Conservation (phyloP, 2,113 vertebrate species). For the Tetraodon nigroviridis region DNA sequence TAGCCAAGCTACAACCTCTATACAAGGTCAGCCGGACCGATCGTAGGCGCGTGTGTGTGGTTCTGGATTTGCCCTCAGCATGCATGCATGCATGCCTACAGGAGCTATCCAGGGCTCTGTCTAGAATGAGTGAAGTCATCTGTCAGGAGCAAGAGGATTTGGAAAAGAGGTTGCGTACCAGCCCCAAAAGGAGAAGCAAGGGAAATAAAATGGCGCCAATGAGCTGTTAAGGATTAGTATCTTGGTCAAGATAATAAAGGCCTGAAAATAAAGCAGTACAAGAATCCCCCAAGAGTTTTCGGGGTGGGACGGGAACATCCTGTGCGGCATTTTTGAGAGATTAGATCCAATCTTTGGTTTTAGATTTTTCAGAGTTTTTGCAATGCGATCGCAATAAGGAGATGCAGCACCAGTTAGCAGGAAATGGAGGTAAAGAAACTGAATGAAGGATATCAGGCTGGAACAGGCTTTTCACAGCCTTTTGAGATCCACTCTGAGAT, state of each 20-base stretch:
- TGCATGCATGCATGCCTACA: slow-evolving; percentile 36
- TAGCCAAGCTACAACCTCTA: slow-evolving; percentile 39
- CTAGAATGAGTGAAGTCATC: slow-evolving; percentile 62
- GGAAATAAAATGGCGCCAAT: slow-evolving; percentile 15
- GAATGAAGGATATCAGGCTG: too few species aligned
- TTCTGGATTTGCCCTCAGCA: slow-evolving; percentile 49
- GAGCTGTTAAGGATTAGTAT: slow-evolving; percentile 48
- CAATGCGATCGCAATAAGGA: neutral
- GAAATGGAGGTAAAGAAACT: too few species aligned
- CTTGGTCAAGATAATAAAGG: slow-evolving; percentile 37
- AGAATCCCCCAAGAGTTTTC: slow-evolving; percentile 17
- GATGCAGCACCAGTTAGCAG: neutral
- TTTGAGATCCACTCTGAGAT: too few species aligned
- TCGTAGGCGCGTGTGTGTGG: slow-evolving; percentile 28
- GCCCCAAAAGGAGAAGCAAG: slow-evolving; percentile 45
- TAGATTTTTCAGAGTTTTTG: slow-evolving; percentile 33
- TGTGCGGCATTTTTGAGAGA: slow-evolving; percentile 28
- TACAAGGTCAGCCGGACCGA: slow-evolving; percentile 52
- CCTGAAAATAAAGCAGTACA: neutral
- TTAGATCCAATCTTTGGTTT: slow-evolving; percentile 27
- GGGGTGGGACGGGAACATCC: slow-evolving; percentile 29
- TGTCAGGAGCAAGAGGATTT: slow-evolving; percentile 36
- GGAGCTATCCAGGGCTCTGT: slow-evolving; percentile 39
- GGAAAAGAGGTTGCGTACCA: slow-evolving; percentile 6
- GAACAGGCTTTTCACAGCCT: too few species aligned